A percentile compares a stretch with the other conserved stretches of the same genome.
Conservation (phyloP, 2,113 vertebrate species). For the Eclectus roratus region DNA sequence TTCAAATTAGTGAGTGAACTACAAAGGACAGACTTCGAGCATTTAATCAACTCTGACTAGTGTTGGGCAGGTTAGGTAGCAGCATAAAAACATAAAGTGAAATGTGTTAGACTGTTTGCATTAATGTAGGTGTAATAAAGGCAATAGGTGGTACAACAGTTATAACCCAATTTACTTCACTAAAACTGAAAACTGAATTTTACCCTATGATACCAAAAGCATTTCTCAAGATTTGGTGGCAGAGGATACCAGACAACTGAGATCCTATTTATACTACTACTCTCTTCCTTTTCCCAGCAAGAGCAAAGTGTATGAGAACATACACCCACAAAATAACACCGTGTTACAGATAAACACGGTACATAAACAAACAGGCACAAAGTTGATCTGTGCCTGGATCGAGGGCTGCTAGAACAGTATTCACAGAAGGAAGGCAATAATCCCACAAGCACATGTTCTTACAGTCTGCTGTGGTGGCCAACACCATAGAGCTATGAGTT, state of each 20-base stretch:
- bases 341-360: not conserved
- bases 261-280: not conserved
- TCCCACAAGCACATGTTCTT: not conserved
- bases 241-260: not conserved
- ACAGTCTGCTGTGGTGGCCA: not conserved
- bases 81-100: not conserved
- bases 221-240: not conserved
- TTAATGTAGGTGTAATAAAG: not conserved
- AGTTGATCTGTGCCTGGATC: not conserved
- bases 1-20: not conserved
- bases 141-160: not conserved
- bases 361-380: not conserved
- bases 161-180: not conserved
- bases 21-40: not conserved
- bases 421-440: not conserved
- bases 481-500: not conserved
- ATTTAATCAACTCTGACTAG: not conserved
- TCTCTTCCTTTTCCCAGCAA: not conserved
- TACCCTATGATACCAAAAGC: not conserved
- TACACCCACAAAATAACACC: not conserved
- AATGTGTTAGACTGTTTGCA: not conserved
- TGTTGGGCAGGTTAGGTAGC: not conserved
- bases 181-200: not conserved
- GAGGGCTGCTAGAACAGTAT: not conserved
- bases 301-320: not conserved